Evolutionary conservation across 2,113 vertebrate genomes (phyloP).

Genomic region (Oncorhynchus tshawytscha): DNA sequence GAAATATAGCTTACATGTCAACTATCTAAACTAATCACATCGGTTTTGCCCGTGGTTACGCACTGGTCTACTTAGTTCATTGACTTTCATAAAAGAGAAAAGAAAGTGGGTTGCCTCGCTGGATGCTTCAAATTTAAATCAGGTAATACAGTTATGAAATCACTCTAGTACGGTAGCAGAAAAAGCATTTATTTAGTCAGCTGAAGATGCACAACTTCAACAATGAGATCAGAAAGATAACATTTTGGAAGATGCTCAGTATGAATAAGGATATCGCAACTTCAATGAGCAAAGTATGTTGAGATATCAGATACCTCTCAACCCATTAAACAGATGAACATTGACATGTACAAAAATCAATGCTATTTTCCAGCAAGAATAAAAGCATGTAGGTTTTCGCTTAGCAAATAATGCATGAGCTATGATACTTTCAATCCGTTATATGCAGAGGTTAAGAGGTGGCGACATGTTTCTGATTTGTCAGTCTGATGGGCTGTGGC

Average conservation of each 20-base stretch:
- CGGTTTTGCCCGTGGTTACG: too few species aligned
- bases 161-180: slow-evolving; percentile 56
- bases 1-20: too few species aligned
- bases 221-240: slow-evolving; percentile 62
- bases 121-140: too few species aligned
- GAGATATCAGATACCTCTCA: slow-evolving; percentile 39
- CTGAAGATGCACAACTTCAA: slow-evolving; percentile 65
- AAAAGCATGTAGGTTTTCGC: slow-evolving; percentile 40
- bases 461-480: neutral
- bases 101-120: slow-evolving; percentile 36
- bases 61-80: slow-evolving; percentile 36
- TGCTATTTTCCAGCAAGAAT: slow-evolving; percentile 31
- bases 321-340: slow-evolving; percentile 44
- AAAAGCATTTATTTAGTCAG: slow-evolving; percentile 79
- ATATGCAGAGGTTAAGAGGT: slow-evolving; percentile 60
- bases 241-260: slow-evolving; percentile 68
- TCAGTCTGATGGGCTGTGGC: too few species aligned
- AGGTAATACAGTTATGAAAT: too few species aligned
- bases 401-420: slow-evolving; percentile 46
- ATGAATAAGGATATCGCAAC: slow-evolving; percentile 65
- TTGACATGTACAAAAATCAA: slow-evolving; percentile 41
- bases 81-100: slow-evolving; percentile 69
- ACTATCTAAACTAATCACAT: too few species aligned
- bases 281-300: slow-evolving; percentile 41
- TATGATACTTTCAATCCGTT: slow-evolving; percentile 41